Evolutionary conservation across 2,888 invertebrate species (phyloP), one percentile per base, ranked within the genome.

Genomic region (Leucophenga montana): DNA sequence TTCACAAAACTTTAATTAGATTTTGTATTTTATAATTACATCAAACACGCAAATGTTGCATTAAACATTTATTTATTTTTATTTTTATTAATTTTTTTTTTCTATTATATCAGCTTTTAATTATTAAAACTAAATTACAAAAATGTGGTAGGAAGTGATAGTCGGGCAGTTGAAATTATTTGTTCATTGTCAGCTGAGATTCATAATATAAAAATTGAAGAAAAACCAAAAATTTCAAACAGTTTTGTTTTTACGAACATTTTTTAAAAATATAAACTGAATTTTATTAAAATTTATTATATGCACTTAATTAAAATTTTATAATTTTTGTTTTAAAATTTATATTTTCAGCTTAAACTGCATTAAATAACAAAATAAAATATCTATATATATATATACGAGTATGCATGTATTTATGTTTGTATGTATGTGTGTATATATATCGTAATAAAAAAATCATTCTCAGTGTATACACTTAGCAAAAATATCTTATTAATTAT

Each of bases 281-380:
- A 33, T 5, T 33, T 57, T 33, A 56, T 56, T 56, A 20, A 27
- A 14, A 18, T 56, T 31, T 27, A 57, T 27, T 27, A 31, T 57
- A 27, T 27, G 22, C n/a, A 57, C n/a, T 33, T 20, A 44, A 61
- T 39, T 31, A 39, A 65, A 27, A 27, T 50, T n/a, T 76, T 71
- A 71, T 61, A 65, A 64, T 70, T 69, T 69, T 65, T 68, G 74
- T 68, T 76, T 72, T 48, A n/a, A n/a, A n/a, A 46, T 71, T 73
- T 73, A 44, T 44, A n/a, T 44, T 73, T 82, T 72, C 72, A 78
- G 76, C 83, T 80, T 81, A 77, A 73, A 77, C 74, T 75, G 80
- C 80, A 82, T 80, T 82, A 80, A 82, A 82, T 82, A 82, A 82
- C 81, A 82, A 83, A 78, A 76, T 70, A 75, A 73, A 69, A 73